phyloP scores from a whole-genome alignment of 2,888 invertebrate genomes.

The Ophion obscuratus region DNA sequence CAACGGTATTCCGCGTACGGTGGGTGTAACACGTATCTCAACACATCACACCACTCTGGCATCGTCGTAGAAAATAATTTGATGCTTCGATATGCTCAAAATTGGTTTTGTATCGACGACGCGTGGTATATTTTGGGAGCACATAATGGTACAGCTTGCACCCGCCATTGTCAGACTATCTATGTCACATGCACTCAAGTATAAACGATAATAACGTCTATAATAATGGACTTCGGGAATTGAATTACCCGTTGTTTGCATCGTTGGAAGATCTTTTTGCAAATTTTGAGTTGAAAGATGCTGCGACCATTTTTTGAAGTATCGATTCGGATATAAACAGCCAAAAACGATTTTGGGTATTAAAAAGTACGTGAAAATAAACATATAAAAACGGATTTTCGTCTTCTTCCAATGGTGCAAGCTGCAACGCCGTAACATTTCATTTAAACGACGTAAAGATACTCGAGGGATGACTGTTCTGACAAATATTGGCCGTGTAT shows the following conservation, averaged over 20 bases:
- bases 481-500: neutral
- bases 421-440: neutral
- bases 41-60: conserved; percentile 23
- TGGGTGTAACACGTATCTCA: conserved; percentile 47
- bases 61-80: conserved; percentile 40
- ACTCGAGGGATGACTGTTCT: neutral
- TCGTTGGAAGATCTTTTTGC: neutral
- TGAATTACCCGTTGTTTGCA: neutral
- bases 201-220: neutral
- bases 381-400: too few species aligned
- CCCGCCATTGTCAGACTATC: neutral
- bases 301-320: neutral
- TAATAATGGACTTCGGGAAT: neutral
- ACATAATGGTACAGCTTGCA: neutral
- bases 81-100: conserved; percentile 30
- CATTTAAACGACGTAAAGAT: neutral
- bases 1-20: conserved; percentile 63
- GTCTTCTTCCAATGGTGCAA: neutral
- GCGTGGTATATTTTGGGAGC: neutral
- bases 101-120: neutral
- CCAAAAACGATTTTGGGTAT: too few species aligned
- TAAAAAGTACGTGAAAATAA: too few species aligned
- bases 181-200: neutral
- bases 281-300: neutral
- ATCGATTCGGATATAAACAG: too few species aligned